Base-by-base conservation (phyloP, 2,113 vertebrate genomes). In the Crotalus horridus region DNA sequence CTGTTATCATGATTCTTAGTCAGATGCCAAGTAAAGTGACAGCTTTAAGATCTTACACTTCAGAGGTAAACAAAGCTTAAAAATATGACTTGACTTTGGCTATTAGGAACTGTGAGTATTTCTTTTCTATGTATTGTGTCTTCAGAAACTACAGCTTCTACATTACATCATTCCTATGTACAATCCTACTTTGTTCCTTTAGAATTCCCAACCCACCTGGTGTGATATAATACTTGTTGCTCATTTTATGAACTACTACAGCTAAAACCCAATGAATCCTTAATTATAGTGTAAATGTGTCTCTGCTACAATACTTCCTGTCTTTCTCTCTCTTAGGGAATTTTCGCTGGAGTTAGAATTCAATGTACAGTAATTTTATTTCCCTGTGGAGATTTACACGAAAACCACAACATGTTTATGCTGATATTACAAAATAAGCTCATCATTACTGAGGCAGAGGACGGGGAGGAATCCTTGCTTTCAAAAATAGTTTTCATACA, bases 221-320 rank as follows among this genome's bases (percentile, higher is more conserved):
- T 87, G 88, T 48, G 88, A 90, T 51, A 91, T 89, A 29, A 85
- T 56, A 7, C 93, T 90, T 87, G 26, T 33, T 55, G 0, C 46
- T 92, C 0, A 0, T 58, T 93, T 88, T 81, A 88, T 92, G 54
- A 26, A 69, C 15, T 23, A 20, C 74, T 55, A 86, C 4, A 33
- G 33, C 51, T 53, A 69, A 39, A 53, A 48, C 81, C 64, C 90
- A 43, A 59, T 53, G 8, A 0, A 81, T 92, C 54, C 39, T 48
- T 54, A 33, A 87, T 53, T 26, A 20, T 3, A 11, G 24, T 69
- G 91, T 95, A 89, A 95, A 29, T 91, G 86, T 0, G 5, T 96
- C 94, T 89, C 88, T 92, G 51, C 87, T 94, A 58, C 56, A 86
- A 92, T 54, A 90, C 3, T 93, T 93, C 90, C 87, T 90, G 55